phyloP scores from a whole-genome alignment of 2,888 invertebrate genomes.

The Ectemnius continuus region DNA sequence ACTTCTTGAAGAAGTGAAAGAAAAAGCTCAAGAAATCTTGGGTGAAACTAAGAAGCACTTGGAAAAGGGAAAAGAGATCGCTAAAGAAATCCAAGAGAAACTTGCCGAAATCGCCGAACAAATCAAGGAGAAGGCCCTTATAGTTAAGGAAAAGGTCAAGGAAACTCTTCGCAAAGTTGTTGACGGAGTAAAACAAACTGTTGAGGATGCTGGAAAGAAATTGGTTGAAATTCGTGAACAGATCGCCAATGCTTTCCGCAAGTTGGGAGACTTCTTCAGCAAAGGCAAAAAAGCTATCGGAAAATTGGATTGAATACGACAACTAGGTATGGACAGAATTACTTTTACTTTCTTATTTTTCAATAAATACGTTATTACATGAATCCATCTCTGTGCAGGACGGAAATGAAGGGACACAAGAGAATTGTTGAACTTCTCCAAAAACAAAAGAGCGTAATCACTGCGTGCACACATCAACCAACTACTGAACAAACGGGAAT shows the following conservation, averaged over 20 bases:
- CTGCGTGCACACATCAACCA: too few relatives aligned
- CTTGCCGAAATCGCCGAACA: not conserved
- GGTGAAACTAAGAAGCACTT: not conserved
- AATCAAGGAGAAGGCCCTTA: not conserved
- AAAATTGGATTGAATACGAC: too few relatives aligned
- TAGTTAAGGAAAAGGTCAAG: not conserved
- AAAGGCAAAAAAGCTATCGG: too few relatives aligned
- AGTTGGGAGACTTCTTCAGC: not conserved
- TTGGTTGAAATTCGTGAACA: not conserved
- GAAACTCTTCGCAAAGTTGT: not conserved
- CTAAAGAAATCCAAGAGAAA: not conserved
- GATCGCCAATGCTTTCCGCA: not conserved
- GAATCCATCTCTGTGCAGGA: too few relatives aligned
- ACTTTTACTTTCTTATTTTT: too few relatives aligned
- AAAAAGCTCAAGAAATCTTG: not conserved
- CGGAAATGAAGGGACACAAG: too few relatives aligned
- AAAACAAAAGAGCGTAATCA: too few relatives aligned
- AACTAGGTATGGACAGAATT: too few relatives aligned
- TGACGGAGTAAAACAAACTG: not conserved
- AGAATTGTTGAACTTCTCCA: too few relatives aligned
- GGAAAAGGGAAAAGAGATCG: not conserved
- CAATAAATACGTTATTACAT: too few relatives aligned
- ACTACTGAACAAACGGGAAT: too few relatives aligned
- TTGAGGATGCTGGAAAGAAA: not conserved
- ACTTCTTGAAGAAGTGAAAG: not conserved